phyloP scores from a whole-genome alignment of 2,797 vertebrate genomes.

The Cheirogaleus major region DNA sequence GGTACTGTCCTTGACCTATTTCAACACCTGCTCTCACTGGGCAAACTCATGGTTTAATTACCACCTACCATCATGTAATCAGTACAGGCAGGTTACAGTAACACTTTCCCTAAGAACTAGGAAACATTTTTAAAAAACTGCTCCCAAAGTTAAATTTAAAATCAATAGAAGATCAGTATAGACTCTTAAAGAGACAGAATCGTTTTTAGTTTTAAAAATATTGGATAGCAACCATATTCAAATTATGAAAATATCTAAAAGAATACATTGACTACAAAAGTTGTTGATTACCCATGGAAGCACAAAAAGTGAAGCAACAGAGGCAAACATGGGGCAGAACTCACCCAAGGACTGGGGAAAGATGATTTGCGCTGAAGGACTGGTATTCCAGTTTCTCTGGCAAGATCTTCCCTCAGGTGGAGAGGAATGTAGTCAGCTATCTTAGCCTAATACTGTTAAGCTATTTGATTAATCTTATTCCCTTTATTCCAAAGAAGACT shows the following conservation, averaged over 20 bases:
- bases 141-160: conserved; percentile 24
- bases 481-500: not conserved
- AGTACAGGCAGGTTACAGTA: not conserved
- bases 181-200: not conserved
- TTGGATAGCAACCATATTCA: conserved; percentile 5
- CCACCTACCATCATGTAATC: not conserved
- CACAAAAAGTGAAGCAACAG: not conserved
- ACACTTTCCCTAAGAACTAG: not conserved
- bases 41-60: conserved; percentile 2
- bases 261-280: not conserved
- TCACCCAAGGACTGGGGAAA: not conserved
- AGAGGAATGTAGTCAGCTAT: not conserved
- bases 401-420: not conserved
- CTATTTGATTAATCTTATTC: not conserved
- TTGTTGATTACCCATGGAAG: not conserved
- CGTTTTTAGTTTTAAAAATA: conserved; percentile 27
- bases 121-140: not conserved
- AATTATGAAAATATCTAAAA: not conserved
- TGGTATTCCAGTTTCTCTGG: not conserved
- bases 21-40: not conserved
- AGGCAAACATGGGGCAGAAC: not conserved
- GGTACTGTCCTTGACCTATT: not conserved
- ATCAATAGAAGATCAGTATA: not conserved
- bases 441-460: not conserved
- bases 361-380: not conserved